These are phyloP conservation scores for Panagrolaimus sp. DNA, from an alignment of 1,140 invertebrate species.

Conservation along the genomic window DNA sequence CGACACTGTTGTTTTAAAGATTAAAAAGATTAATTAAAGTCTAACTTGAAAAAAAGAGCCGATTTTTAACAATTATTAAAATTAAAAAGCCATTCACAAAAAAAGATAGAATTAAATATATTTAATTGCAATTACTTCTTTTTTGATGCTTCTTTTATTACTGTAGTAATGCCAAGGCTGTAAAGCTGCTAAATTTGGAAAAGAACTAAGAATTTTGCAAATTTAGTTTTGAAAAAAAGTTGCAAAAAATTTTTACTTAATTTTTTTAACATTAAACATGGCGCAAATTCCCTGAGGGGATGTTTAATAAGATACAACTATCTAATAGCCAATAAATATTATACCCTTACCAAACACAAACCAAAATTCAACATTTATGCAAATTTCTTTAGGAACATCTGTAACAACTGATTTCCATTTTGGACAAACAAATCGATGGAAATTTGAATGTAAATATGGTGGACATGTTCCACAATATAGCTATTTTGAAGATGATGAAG, in stretches of 20 bases:
- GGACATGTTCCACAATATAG: slow-evolving; percentile 43
- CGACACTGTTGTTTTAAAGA: neutral
- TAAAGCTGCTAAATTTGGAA: no score
- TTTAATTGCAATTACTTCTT: neutral
- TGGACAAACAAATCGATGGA: slow-evolving; percentile 32
- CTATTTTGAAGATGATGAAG: slow-evolving; percentile 30
- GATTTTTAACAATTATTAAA: slow-evolving; percentile 12
- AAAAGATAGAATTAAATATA: neutral
- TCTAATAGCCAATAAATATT: slow-evolving; percentile 14
- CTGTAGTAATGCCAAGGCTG: no score
- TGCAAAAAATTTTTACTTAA: no score
- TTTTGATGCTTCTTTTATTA: neutral
- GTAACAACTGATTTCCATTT: slow-evolving; percentile 23
- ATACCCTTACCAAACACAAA: slow-evolving; percentile 10
- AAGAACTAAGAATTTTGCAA: no score
- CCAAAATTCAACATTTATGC: slow-evolving; percentile 37
- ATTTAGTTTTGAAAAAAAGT: no score
- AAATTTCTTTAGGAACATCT: slow-evolving; percentile 40
- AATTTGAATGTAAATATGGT: slow-evolving; percentile 51
- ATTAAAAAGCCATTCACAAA: slow-evolving; percentile 24
- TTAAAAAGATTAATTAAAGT: neutral
- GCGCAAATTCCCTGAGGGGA: no score
- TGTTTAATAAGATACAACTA: no score
- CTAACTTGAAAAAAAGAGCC: no score
- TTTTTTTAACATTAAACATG: no score